Percentiles rank a stretch among this genome's conserved stretches.
Evolutionary conservation across 2,797 vertebrate species (phyloP).

Genomic region (Columba guinea): DNA sequence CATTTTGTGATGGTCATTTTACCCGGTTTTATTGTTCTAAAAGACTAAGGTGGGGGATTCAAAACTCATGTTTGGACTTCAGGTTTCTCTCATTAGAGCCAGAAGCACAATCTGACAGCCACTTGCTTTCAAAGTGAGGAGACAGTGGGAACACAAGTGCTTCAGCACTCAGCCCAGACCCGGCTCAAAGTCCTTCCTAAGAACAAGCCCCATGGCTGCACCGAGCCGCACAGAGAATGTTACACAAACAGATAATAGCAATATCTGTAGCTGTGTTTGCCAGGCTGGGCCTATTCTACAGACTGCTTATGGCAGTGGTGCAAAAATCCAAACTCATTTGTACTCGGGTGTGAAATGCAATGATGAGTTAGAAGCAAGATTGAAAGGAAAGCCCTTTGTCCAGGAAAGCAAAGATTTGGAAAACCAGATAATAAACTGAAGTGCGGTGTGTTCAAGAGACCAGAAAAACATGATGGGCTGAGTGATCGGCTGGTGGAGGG

Average conservation of each 20-base stretch:
- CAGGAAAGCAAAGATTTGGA: not conserved
- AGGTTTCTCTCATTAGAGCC: not conserved
- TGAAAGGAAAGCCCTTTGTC: not conserved
- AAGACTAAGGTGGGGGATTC: not conserved
- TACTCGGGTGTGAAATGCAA: not conserved
- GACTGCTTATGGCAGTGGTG: not conserved
- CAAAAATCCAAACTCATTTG: not conserved
- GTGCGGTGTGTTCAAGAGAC: not conserved
- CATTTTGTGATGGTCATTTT: not conserved
- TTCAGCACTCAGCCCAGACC: not conserved
- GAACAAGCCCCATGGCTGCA: not conserved
- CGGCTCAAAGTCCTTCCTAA: not conserved
- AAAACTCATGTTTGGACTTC: not conserved
- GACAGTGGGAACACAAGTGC: not conserved
- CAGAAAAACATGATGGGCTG: not conserved
- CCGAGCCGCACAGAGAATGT: rapidly evolving
- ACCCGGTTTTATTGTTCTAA: not conserved
- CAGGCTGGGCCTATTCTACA: not conserved
- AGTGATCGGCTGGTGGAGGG: not conserved
- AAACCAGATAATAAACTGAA: not conserved
- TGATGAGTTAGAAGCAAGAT: rapidly evolving
- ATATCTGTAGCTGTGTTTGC: rapidly evolving
- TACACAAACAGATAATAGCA: rapidly evolving
- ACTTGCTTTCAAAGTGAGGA: not conserved
- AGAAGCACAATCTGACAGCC: not conserved